Evolutionary conservation across 2,888 invertebrate species (phyloP), one percentile per base, ranked within the genome.

Genomic region (Metacarcinus magister): DNA sequence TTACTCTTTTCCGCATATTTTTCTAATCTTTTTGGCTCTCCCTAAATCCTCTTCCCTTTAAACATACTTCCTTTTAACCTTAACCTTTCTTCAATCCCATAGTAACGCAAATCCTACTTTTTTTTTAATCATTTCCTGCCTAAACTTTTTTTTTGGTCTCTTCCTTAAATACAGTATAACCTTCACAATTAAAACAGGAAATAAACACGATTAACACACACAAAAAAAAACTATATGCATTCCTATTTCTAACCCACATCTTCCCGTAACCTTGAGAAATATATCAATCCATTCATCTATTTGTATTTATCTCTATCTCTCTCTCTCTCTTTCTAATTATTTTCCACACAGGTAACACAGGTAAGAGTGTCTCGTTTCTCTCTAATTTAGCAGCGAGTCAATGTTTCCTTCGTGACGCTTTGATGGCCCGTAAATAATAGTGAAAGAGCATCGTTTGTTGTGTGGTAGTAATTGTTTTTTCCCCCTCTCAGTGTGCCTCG

Each of bases 401-500:
- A 75, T 75, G 75, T n/a, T 23, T 23, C n/a, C 28, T n/a, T 23
- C 75, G 75, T 23, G 28, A 54, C 16, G 54, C n/a, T 23, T 75
- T 23, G 7, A 75, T n/a, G 75, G 75, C 28, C 28, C n/a, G 19
- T 23, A n/a, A 75, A 23, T 75, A 16, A 28, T n/a, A 0, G 2
- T 8, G 23, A 7, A 75, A n/a, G 0, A 8, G 28, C n/a, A n/a
- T 23, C 7, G n/a, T 4, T 8, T 4, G 75, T 75, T 75, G 54
- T 75, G 75, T n/a, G n/a, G n/a, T 23, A n/a, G 75, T 75, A 75
- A 75, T 75, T 75, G 75, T 75, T 75, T 75, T 75, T 54, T 54
- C 54, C 19, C 10, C 10, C 54, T 16, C 54, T 2, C 54, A 54
- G 54, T 13, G 19, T 54, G 16, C 19, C 16, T 54, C 54, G 54